Conservation (phyloP, 2,113 vertebrate genomes). For the Semnopithecus entellus region DNA sequence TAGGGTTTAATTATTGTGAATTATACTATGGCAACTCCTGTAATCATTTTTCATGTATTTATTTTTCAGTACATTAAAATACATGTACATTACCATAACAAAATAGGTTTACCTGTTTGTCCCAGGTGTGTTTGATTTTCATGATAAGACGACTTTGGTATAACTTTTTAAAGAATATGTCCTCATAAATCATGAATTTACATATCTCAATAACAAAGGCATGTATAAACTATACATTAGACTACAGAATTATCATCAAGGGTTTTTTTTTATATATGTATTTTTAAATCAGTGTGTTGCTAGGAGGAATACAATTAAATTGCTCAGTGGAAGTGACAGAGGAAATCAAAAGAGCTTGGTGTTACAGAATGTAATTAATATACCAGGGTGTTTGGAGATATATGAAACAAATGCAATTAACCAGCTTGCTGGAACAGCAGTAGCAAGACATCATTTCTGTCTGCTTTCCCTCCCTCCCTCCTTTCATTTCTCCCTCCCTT, state of each 20-base stretch:
- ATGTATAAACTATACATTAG: conserved; percentile 40
- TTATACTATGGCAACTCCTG: background rate
- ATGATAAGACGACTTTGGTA: background rate
- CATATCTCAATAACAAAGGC: background rate
- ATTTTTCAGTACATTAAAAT: background rate
- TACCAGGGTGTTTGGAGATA: conserved; percentile 81
- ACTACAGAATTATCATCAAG: conserved; percentile 67
- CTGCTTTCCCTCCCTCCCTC: background rate
- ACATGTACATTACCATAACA: background rate
- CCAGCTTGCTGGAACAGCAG: conserved; percentile 78
- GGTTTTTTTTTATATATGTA: background rate
- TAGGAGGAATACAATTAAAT: conserved; percentile 82
- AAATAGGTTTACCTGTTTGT: background rate
- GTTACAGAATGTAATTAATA: conserved; percentile 86
- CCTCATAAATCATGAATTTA: background rate
- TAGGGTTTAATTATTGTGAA: background rate
- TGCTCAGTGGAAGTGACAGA: conserved; percentile 84
- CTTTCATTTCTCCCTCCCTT: background rate
- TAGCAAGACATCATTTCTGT: conserved; percentile 76
- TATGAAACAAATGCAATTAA: conserved; percentile 88
- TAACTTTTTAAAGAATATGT: background rate
- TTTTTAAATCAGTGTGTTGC: conserved; percentile 67
- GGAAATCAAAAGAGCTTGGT: conserved; percentile 82
- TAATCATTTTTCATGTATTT: background rate
- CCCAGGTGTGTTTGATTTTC: background rate